Evolutionary conservation across 2,888 invertebrate species (phyloP), one percentile per base, ranked within the genome.

Genomic region (Gryllus longicercus): DNA sequence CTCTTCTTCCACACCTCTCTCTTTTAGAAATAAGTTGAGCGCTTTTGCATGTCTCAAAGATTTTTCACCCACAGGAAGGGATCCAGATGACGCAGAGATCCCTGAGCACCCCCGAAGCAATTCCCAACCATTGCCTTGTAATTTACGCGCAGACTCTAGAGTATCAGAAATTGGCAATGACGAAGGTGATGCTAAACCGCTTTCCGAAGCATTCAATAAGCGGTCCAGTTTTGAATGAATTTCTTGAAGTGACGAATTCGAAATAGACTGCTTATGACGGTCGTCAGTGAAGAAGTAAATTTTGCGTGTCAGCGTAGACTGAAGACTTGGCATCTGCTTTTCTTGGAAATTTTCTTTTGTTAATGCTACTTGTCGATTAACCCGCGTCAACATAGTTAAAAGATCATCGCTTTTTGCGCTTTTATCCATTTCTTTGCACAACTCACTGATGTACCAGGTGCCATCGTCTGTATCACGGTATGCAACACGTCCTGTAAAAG

Each of bases 371-470:
- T 23, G 75, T 23, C 79, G 51, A 63, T 78, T 81, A n/a, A 81
- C 81, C 50, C 78, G 75, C 12, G 81, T 81, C 51, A 81, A 75
- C 77, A 81, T 75, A 18, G 51, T 76, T 2, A 81, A 38, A 11
- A 80, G 74, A 51, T 81, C 81, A 16, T 77, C 21, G 1, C 3
- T 77, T 14, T 75, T 75, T 8, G 75, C 78, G 21, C 77, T 74
- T 83, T 85, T 84, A 78, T 86, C 84, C 78, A 89, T 80, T 2
- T 87, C 86, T 11, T 85, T 84, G 82, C 87, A 87, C 80, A 89
- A 83, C 0, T 89, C 87, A 83, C 89, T 89, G 50, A 90, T 86
- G 83, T 88, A 90, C 89, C 89, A 90, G 0, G 89, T 88, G 0
- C 89, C 89, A 63, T 87, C 86, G 78, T 85, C 85, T 75, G 87